Percentiles rank a stretch among this genome's conserved stretches.
These are phyloP conservation scores for Sula dactylatra DNA, from an alignment of 2,113 vertebrate genomes.

Conservation along the genomic window DNA sequence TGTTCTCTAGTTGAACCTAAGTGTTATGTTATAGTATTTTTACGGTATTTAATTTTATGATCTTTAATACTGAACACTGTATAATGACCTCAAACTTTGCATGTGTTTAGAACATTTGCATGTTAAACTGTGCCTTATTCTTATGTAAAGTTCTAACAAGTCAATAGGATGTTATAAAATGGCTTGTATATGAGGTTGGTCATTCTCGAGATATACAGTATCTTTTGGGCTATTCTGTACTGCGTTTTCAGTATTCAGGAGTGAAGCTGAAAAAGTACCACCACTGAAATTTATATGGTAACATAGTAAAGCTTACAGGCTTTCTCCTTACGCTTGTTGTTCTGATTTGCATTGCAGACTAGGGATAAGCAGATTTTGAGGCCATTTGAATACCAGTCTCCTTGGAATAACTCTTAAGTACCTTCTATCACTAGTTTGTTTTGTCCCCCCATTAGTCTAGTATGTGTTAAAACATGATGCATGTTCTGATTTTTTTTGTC, in stretches of 20 bases:
- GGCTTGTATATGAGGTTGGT: background rate
- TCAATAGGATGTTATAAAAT: background rate
- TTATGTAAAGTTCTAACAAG: background rate
- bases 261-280: background rate
- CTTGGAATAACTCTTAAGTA: background rate
- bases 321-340: background rate
- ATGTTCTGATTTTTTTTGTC: background rate
- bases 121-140: background rate
- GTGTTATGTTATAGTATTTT: background rate
- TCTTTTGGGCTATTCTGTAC: background rate
- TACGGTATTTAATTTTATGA: background rate
- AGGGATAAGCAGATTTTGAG: background rate
- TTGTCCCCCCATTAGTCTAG: rapidly evolving
- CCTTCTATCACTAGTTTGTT: background rate
- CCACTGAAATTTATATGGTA: background rate
- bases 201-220: rapidly evolving
- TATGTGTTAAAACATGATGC: background rate
- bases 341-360: background rate
- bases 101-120: background rate
- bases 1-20: background rate
- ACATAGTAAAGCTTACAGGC: background rate
- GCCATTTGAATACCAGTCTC: background rate
- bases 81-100: background rate
- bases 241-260: background rate
- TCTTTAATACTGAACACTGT: background rate